Evolutionary conservation across 2,888 invertebrate genomes (phyloP), one percentile per base, ranked within the genome.

Genomic region (Phytoseiulus persimilis): DNA sequence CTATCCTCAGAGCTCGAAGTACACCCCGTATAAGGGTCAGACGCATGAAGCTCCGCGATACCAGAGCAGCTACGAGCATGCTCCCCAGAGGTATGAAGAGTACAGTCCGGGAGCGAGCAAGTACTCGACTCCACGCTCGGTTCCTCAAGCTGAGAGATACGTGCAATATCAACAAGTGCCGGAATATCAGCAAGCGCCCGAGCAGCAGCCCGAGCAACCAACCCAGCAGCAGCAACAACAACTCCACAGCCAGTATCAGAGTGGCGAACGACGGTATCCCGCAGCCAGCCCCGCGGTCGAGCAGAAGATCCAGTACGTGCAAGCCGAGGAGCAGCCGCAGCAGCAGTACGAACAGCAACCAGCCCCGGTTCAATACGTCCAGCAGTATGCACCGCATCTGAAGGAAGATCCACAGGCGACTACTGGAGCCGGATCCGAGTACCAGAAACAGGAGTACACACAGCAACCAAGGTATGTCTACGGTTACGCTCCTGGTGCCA

Each of bases 261-360:
- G 6, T 28, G 33, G 87, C 87, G 87, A 33, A 5, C 32, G 28
- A n/a, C 87, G 45, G 45, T 39, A 87, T 28, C 28, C 28, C 39
- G 31, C 33, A 33, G 45, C 87, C 9, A 23, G 84, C 18, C 39
- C 87, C 3, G 87, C 32, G 28, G 33, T n/a, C 14, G 87, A 87
- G 39, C 87, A 87, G 33, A 87, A 87, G 33, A 87, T 87, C 1
- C 87, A 87, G 33, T 87, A 87, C 33, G 87, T 87, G 39, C 32
- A 33, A n/a, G 39, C 87, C 14, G 65, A 65, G 65, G 65, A 65
- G 18, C 87, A 87, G 32, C 83, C 9, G 83, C 87, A 87, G n/a
- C 32, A 33, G 14, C 87, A 87, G 31, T 33, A 87, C 23, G 87
- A 87, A 45, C 32, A 87, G 5, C 87, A 87, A 32, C 83, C 31